Evolutionary conservation across 2,113 vertebrate genomes (phyloP).

Genomic region (Perognathus longimembris): DNA sequence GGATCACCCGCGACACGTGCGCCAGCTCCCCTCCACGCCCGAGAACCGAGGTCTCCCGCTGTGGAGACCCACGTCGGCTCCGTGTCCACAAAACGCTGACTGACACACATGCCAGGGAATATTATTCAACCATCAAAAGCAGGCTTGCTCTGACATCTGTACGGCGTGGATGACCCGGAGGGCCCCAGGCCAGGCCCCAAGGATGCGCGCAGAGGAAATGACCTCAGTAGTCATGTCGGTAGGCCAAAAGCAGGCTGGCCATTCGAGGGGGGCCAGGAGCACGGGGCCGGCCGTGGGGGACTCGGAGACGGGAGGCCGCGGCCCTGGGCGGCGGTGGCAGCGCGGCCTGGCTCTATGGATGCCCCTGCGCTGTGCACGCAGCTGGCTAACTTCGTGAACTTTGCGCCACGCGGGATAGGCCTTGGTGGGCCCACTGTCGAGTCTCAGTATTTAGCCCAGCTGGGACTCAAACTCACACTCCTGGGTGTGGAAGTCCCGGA

Average conservation of each 20-base stretch:
- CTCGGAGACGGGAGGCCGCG: no score
- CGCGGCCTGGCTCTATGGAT: no score
- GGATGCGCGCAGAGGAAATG: fast-evolving
- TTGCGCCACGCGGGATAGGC: background rate
- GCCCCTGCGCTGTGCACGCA: background rate
- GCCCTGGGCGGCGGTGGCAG: no score
- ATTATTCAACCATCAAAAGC: background rate
- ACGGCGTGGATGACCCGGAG: background rate
- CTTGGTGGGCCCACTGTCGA: background rate
- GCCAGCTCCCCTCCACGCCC: no score
- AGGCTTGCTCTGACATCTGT: background rate
- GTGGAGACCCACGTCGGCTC: background rate
- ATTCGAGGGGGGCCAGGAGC: background rate
- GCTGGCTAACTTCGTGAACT: no score
- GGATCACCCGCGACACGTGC: no score
- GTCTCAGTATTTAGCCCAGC: no score
- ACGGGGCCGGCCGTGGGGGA: no score
- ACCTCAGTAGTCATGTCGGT: fast-evolving
- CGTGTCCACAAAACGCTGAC: background rate
- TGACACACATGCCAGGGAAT: background rate
- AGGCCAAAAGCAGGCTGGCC: fast-evolving
- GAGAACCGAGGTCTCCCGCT: no score
- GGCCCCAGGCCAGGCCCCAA: fast-evolving
- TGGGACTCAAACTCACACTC: no score
- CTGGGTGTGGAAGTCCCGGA: no score